Percentiles rank a stretch among this genome's conserved stretches.
Evolutionary conservation across 2,113 vertebrate genomes (phyloP).

Genomic region (Macaca mulatta): DNA sequence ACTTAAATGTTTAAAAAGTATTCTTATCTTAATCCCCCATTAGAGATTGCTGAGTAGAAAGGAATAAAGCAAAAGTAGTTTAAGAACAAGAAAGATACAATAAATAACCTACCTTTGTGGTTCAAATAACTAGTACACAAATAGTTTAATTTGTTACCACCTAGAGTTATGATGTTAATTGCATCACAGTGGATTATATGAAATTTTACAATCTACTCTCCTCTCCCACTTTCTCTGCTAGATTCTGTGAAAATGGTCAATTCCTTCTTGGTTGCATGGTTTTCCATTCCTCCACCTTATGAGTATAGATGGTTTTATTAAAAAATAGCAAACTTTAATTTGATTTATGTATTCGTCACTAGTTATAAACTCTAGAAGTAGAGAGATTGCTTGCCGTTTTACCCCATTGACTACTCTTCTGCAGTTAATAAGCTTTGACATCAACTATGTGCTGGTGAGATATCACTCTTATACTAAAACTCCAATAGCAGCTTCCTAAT

Average conservation of each 20-base stretch:
- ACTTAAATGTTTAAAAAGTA: not conserved
- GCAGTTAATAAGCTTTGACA: not conserved
- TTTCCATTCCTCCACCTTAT: not conserved
- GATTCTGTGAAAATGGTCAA: not conserved
- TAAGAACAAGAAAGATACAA: not conserved
- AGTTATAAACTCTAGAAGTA: not conserved
- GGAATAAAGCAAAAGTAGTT: not conserved
- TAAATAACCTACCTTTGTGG: not conserved
- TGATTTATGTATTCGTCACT: not conserved
- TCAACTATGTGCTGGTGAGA: not conserved
- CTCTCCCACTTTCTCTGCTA: not conserved
- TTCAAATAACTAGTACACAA: not conserved
- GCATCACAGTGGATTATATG: not conserved
- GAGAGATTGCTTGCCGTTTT: not conserved
- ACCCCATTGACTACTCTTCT: not conserved
- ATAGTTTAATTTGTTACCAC: not conserved
- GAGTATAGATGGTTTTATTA: not conserved
- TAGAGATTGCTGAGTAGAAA: slow-evolving; percentile 14
- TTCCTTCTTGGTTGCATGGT: not conserved
- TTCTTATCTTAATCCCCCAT: not conserved
- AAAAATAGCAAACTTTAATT: not conserved
- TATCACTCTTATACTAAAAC: not conserved
- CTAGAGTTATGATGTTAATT: not conserved
- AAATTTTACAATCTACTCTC: not conserved
- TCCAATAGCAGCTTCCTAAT: not conserved